Base-by-base conservation (phyloP, 2,797 vertebrate species). In the Anguilla marmorata region DNA sequence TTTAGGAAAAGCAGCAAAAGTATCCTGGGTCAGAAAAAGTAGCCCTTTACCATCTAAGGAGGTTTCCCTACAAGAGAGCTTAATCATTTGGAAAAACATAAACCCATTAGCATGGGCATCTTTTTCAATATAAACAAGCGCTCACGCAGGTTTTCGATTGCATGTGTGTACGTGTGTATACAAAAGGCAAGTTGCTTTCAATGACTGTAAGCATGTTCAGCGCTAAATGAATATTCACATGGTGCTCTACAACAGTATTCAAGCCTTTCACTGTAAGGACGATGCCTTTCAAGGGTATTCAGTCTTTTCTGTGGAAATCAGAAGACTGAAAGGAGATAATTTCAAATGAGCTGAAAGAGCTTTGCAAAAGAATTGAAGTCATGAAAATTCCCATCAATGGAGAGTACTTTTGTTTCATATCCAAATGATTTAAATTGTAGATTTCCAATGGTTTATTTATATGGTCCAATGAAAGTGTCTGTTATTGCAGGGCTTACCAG, bases 391-490 rank as follows among this genome's bases (percentile, higher is more conserved):
- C 58, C 27, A 84, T 56, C 74, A 54, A 4, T 80, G 37, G 24
- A 85, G 85, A 7, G 11, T 63, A 56, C 80, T 74, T 63, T 16
- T 76, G 83, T 69, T 24, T 88, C 45, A 52, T 58, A 88, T 76
- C 83, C 58, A 54, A 2, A 45, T 88, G 33, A 88, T 85, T 85
- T 85, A 45, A 76, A 88, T 79, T 85, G 66, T 50, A 79, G 69
- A 79, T 58, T 76, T 88, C 27, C 12, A 24, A 76, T 79, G 37
- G n/a, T 45, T 85, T 85, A 85, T 50, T 85, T 88, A 79, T 48
- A 74, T 82, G 1, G 5, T 85, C 27, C 37, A 87, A 45, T 87
- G 80, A 69, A 72, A 72, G 45, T 12, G 21, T 85, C n/a, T 60
- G 24, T 88, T 76, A 48, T 72, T 30, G 33, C 16, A 27, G 69